phyloP scores from a whole-genome alignment of 1,140 invertebrate species.

The Elymnias hypermnestra region DNA sequence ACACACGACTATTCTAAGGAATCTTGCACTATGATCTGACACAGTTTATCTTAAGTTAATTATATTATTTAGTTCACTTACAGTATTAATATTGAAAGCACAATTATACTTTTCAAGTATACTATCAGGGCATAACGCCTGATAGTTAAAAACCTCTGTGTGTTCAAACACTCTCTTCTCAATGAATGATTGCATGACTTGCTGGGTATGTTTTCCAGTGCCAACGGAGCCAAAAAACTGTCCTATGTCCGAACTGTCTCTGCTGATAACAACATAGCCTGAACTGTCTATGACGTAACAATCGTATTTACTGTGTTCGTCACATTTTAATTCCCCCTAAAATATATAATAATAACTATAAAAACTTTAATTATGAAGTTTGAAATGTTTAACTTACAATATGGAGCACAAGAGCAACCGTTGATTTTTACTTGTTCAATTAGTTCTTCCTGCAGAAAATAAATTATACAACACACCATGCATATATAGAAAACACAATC shows the following conservation, averaged over 20 bases:
- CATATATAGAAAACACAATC: no score
- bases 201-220: constrained; percentile 78
- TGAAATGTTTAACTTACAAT: no score
- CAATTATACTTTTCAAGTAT: constrained; percentile 29
- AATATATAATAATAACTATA: background rate
- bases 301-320: constrained; percentile 77
- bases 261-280: constrained; percentile 90
- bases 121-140: constrained; percentile 81
- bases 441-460: no score
- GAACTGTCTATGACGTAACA: constrained; percentile 94
- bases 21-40: background rate
- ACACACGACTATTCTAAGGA: no score
- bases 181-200: constrained; percentile 86
- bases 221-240: constrained; percentile 89
- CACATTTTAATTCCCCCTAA: constrained; percentile 25
- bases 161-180: constrained; percentile 84
- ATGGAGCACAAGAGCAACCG: no score
- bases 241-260: constrained; percentile 82
- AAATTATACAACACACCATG: no score
- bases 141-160: constrained; percentile 90
- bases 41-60: background rate
- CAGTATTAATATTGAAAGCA: constrained; percentile 41
- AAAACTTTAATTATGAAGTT: no score
- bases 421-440: no score
- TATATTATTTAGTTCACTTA: constrained; percentile 24